Conservation (phyloP, 2,797 vertebrate species). For the Pyrocephalus nanus region DNA sequence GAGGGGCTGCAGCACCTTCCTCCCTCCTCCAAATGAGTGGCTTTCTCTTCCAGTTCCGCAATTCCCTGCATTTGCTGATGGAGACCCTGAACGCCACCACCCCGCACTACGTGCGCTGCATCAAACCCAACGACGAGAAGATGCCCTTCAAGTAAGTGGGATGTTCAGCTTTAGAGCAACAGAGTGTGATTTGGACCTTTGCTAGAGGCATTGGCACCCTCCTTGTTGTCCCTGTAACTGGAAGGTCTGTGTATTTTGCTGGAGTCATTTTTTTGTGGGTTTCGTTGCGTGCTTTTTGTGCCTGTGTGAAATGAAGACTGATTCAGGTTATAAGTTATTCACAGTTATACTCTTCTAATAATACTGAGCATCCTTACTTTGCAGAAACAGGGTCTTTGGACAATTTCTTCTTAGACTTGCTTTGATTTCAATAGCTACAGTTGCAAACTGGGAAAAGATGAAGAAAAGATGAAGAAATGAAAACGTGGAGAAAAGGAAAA, state of each 20-base stretch:
- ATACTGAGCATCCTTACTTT: neutral
- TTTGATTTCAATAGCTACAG: neutral
- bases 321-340: neutral
- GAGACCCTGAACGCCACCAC: constrained; percentile 94
- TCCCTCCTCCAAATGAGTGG: neutral
- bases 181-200: fast-evolving
- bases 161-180: fast-evolving
- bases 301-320: neutral
- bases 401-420: neutral
- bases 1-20: neutral
- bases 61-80: constrained; percentile 91
- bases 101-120: constrained; percentile 95
- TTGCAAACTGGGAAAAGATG: neutral
- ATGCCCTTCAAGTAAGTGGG: constrained; percentile 89
- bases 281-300: neutral
- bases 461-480: neutral
- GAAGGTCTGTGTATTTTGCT: neutral
- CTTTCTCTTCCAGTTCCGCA: constrained; percentile 85
- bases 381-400: neutral
- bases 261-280: neutral
- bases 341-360: neutral
- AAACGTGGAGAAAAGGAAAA: neutral
- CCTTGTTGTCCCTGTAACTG: neutral
- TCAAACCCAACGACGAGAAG: constrained; percentile 94
- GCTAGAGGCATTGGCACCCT: neutral